phyloP scores from a whole-genome alignment of 2,113 vertebrate genomes.

The Aptenodytes forsteri region DNA sequence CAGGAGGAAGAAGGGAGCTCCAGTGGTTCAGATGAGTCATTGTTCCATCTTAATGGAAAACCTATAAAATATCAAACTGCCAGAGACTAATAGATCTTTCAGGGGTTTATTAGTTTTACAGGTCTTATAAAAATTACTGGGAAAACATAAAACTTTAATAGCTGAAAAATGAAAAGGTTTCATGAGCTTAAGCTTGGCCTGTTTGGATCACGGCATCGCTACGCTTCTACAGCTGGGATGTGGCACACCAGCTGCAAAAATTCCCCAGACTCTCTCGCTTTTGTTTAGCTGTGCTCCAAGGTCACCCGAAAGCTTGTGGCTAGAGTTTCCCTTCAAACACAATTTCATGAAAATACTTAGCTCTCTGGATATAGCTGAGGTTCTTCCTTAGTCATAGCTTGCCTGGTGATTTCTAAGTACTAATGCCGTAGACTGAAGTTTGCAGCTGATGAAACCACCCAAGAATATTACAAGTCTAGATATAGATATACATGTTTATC shows the following conservation, averaged over 20 bases:
- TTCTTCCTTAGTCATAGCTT: background rate
- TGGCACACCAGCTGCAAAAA: background rate
- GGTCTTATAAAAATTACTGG: slow-evolving; percentile 44
- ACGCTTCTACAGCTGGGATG: background rate
- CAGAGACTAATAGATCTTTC: background rate
- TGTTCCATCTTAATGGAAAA: slow-evolving; percentile 35
- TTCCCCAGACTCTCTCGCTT: background rate
- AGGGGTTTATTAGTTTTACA: slow-evolving; percentile 32
- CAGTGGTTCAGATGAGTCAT: background rate
- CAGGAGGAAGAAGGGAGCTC: background rate
- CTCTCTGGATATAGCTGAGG: background rate
- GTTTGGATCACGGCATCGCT: background rate
- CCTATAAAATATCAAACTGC: slow-evolving; percentile 23
- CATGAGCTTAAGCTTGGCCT: background rate
- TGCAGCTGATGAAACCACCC: slow-evolving; percentile 5
- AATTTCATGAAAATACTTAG: background rate
- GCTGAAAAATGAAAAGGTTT: slow-evolving; percentile 22
- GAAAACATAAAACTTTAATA: slow-evolving; percentile 6
- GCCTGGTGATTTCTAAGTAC: background rate
- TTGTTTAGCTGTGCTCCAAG: background rate
- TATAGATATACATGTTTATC: background rate
- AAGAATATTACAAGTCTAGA: background rate
- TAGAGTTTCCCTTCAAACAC: background rate
- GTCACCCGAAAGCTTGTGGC: background rate
- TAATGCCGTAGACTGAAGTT: background rate